phyloP scores from a whole-genome alignment of 2,888 invertebrate genomes.

The Stomorhina lunata region DNA sequence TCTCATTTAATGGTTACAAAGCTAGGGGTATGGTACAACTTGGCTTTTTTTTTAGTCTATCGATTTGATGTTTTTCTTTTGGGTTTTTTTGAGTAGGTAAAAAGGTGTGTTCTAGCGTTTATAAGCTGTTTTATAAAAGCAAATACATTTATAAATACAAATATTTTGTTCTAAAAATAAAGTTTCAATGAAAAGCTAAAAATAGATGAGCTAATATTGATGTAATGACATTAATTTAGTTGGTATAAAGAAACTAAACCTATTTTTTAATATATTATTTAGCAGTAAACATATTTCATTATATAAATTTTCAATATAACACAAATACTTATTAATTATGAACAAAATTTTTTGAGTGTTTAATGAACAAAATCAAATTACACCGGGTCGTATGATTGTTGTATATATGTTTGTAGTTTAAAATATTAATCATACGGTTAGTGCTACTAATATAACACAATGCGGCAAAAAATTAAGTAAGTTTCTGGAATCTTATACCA shows the following conservation, averaged over 20 bases:
- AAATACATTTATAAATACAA: not conserved
- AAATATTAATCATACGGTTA: not conserved
- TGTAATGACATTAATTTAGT: not conserved
- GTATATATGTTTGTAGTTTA: not conserved
- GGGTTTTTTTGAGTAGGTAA: not conserved
- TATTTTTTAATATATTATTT: not conserved
- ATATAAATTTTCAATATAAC: not conserved
- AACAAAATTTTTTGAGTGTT: not conserved
- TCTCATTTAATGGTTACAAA: slow-evolving; percentile 6
- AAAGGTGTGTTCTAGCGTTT: slow-evolving; percentile 13
- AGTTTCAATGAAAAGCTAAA: not conserved
- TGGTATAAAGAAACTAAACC: not conserved
- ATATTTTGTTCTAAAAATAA: not conserved
- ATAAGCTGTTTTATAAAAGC: not conserved
- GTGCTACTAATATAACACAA: too few relatives aligned
- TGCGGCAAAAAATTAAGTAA: too few relatives aligned
- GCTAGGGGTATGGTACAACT: slow-evolving; percentile 66
- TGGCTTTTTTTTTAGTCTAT: slow-evolving; percentile 35
- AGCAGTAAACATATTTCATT: not conserved
- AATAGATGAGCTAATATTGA: not conserved
- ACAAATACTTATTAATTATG: not conserved
- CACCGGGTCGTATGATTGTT: not conserved
- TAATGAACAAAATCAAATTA: not conserved
- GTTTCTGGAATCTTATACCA: too few relatives aligned
- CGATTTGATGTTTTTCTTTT: not conserved